These are phyloP conservation scores for Eulemur mongoz DNA, from an alignment of 2,797 vertebrate species.

Conservation along the genomic window DNA sequence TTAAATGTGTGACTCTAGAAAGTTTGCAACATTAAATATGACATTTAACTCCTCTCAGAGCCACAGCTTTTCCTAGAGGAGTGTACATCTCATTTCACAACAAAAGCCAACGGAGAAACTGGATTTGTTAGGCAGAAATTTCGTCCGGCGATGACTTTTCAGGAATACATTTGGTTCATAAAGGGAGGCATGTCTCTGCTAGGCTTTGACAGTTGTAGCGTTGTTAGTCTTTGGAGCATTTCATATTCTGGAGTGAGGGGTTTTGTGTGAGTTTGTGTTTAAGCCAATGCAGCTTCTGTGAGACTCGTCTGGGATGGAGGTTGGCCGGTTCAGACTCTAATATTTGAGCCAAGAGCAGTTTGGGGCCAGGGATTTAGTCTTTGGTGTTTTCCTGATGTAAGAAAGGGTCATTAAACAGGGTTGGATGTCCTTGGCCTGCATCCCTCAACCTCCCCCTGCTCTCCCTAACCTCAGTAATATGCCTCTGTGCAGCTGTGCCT, in stretches of 20 bases:
- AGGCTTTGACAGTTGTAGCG: not conserved
- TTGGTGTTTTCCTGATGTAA: conserved; percentile 51
- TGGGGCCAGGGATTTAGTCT: conserved; percentile 47
- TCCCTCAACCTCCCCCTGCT: not conserved
- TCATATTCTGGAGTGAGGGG: not conserved
- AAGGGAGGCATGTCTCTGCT: not conserved
- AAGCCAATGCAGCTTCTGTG: conserved; percentile 53
- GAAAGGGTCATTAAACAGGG: conserved; percentile 46
- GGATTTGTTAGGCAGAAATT: conserved; percentile 19
- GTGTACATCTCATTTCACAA: not conserved
- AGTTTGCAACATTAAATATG: not conserved
- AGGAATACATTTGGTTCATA: conserved; percentile 23
- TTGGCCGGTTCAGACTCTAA: not conserved
- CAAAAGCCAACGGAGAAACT: not conserved
- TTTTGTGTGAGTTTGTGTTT: conserved; percentile 25
- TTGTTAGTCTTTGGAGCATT: not conserved
- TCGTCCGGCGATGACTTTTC: conserved; percentile 23
- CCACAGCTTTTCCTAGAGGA: not conserved
- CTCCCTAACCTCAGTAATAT: conserved; percentile 14
- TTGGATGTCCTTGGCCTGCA: conserved; percentile 19
- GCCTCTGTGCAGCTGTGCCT: not conserved
- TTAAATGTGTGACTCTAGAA: not conserved
- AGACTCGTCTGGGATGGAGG: conserved; percentile 11
- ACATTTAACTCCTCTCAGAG: not conserved
- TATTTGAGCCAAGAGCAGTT: conserved; percentile 50